Conservation (phyloP, 2,888 invertebrate genomes). For the Pristionchus entomophagus region DNA sequence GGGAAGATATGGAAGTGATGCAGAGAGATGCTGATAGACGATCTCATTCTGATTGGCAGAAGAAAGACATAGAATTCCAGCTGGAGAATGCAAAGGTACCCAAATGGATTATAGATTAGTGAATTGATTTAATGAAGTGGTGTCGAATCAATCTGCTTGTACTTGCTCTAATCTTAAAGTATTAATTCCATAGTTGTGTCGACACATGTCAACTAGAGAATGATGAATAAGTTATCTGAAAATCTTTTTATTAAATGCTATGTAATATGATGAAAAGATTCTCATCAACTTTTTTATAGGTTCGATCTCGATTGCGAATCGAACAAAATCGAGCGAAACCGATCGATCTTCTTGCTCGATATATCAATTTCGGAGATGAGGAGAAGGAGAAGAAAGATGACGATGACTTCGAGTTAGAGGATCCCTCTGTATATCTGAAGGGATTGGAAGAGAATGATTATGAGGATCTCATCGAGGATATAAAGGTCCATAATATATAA, state of each 20-base stretch:
- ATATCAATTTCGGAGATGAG: slow-evolving; percentile 61
- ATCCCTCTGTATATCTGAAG: slow-evolving; percentile 89
- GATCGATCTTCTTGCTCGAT: slow-evolving; percentile 94
- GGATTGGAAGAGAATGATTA: slow-evolving; percentile 89
- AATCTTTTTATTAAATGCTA: too few species aligned
- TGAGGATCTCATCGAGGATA: slow-evolving; percentile 95
- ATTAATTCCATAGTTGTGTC: too few species aligned
- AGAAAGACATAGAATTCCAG: slow-evolving; percentile 97
- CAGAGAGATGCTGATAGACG: slow-evolving; percentile 92
- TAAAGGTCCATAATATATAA: slow-evolving; percentile 82
- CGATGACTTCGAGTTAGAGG: slow-evolving; percentile 96
- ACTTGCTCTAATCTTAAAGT: too few species aligned
- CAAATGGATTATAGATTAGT: background rate
- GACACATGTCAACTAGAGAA: too few species aligned
- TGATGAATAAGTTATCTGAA: too few species aligned
- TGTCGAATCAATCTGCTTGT: too few species aligned
- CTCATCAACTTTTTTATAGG: background rate
- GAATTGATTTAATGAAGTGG: background rate
- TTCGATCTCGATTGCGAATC: slow-evolving; percentile 92
- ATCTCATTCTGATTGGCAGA: slow-evolving; percentile 92
- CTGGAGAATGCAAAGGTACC: slow-evolving; percentile 91
- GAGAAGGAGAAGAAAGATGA: slow-evolving; percentile 84
- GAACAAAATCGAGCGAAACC: slow-evolving; percentile 97
- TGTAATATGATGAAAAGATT: background rate
- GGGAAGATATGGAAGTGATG: slow-evolving; percentile 79